These are phyloP conservation scores for Gryllus bimaculatus DNA, from an alignment of 1,140 invertebrate genomes.

Conservation along the genomic window DNA sequence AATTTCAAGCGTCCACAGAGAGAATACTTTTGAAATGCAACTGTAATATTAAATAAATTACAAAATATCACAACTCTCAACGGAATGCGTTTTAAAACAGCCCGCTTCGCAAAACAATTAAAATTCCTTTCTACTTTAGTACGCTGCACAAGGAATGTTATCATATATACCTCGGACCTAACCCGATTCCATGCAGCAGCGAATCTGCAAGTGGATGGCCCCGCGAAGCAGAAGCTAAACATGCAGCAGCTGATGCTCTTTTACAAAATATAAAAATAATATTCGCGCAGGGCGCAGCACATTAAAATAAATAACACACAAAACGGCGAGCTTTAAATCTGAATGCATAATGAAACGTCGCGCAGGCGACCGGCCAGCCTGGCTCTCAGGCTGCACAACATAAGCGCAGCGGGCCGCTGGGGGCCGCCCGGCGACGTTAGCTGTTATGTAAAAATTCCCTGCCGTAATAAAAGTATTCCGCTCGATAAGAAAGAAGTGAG, in stretches of 20 bases:
- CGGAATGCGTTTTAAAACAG: background rate
- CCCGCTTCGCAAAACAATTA: background rate
- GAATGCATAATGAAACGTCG: background rate
- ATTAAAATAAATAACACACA: background rate
- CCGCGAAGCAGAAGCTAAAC: background rate
- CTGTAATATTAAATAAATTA: no score
- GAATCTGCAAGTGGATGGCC: background rate
- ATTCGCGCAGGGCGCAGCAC: background rate
- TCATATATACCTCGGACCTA: background rate
- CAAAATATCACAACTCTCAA: no score
- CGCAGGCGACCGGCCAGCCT: background rate
- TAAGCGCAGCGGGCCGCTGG: no score
- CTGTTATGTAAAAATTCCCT: background rate
- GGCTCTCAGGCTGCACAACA: no score
- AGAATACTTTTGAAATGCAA: no score
- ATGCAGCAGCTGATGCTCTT: background rate
- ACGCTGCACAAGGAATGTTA: background rate
- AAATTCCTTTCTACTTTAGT: background rate
- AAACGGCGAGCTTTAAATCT: background rate
- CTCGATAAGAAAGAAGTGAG: background rate
- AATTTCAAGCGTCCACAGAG: no score
- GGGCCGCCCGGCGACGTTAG: background rate
- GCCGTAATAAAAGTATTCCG: background rate
- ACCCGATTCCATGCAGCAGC: no score
- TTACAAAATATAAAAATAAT: constrained; percentile 1